Base-by-base conservation (phyloP, 2,888 invertebrate genomes). In the Pristionchus fissidentatus region DNA sequence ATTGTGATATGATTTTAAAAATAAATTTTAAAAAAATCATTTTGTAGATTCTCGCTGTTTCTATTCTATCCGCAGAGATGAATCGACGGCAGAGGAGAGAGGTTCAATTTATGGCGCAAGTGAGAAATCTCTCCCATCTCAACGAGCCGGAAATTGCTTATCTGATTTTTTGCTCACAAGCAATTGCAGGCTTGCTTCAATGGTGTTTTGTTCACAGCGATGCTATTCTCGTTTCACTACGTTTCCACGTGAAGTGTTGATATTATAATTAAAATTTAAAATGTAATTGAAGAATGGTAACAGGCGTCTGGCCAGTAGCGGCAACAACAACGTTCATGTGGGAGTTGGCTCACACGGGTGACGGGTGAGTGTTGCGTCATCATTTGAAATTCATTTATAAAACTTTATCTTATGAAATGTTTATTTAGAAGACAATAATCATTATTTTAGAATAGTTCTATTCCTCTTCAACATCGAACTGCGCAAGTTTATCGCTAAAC, bases 401-500 rank as follows among this genome's bases (percentile, higher is more conserved):
- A 41, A n/a, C 10, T 10, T 41, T 19, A 1, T 7, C 38, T 70
- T 43, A n/a, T n/a, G n/a, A n/a, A n/a, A n/a, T n/a, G n/a, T n/a
- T n/a, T n/a, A n/a, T n/a, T n/a, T n/a, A n/a, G n/a, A n/a, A n/a
- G n/a, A n/a, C n/a, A n/a, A n/a, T 4, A 4, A 19, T 41, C n/a
- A n/a, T n/a, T 35, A 19, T 66, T 66, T 41, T 26, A 73, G 75
- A 0, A 35, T 75, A 2, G 29, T 75, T 10, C 49, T 75, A 8
- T 75, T 75, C 75, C 46, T 38, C 22, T 75, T 75, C 75, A 75
- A 75, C 19, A 75, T 46, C 32, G 75, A 75, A 29, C 75, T 75
- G 32, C 75, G 75, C 13, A 75, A 75, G 32, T 43, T 75, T 0
- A 26, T 46, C 46, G 29, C 15, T n/a, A 7, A n/a, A 3, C 75